These are phyloP conservation scores for Cydia pomonella DNA, from an alignment of 1,140 invertebrate genomes.

Conservation along the genomic window DNA sequence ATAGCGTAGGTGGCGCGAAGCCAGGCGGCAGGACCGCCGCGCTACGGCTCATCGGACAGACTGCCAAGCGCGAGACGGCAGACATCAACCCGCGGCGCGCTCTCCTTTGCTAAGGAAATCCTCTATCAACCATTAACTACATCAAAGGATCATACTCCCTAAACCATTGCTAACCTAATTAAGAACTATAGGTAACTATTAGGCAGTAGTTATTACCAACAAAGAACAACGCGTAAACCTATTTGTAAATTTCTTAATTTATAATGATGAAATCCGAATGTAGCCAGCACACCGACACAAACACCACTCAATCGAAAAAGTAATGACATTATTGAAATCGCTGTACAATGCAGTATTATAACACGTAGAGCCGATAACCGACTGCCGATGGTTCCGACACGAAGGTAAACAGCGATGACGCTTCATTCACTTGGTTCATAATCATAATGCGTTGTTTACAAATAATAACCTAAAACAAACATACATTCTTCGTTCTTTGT, in stretches of 20 bases:
- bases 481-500: constrained; percentile 53
- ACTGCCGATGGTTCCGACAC: constrained; percentile 27
- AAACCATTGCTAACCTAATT: constrained; percentile 33
- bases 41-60: constrained; percentile 76
- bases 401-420: constrained; percentile 48
- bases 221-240: background rate
- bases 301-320: constrained; percentile 1
- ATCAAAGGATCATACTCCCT: constrained; percentile 40
- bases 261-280: constrained; percentile 23
- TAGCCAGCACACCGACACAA: background rate
- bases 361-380: constrained; percentile 30
- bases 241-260: constrained; percentile 2
- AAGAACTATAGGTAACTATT: constrained; percentile 2
- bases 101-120: constrained; percentile 59
- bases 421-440: constrained; percentile 46
- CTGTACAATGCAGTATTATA: constrained; percentile 10
- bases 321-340: background rate
- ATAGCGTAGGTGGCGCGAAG: constrained; percentile 48
- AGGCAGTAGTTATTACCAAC: background rate
- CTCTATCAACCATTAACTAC: constrained; percentile 43
- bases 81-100: constrained; percentile 43
- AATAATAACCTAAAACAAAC: constrained; percentile 56
- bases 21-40: constrained; percentile 73
- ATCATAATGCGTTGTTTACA: constrained; percentile 58
- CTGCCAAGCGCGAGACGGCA: constrained; percentile 50